Evolutionary conservation across 2,888 invertebrate species (phyloP), one percentile per base, ranked within the genome.

Genomic region (Slavum lentiscoides): DNA sequence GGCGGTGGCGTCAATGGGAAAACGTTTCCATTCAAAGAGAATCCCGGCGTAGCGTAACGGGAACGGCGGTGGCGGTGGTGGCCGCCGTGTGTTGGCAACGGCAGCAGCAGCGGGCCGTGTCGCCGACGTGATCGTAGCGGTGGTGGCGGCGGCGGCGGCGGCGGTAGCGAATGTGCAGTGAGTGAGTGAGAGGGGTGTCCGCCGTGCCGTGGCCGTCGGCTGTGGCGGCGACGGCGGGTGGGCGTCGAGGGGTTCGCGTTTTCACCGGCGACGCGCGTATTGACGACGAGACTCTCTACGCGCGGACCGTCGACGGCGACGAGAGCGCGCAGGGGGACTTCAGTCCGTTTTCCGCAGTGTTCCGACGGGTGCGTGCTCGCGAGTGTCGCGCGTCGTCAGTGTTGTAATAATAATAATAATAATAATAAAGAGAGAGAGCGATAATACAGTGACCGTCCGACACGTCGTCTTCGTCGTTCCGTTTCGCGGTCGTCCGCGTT

Each of bases 301-400:
- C 55, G 77, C 62, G 67, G 70, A 30, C 49, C 49, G 49, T 11
- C 49, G 49, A 15, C 49, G 49, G 15, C 49, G 49, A 49, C 49
- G 49, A 49, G 49, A 49, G 49, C 49, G 74, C 74, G 43, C 64
- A 19, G 43, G 67, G 58, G 23, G 67, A 30, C 67, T 67, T 49
- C 77, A 80, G 77, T 80, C 77, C 53, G 77, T 69, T 80, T 80
- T 64, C 77, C 77, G 70, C 77, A 70, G 70, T 37, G 70, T 64
- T 77, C 66, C 55, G 69, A 61, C 77, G 77, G 77, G 67, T 77
- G 69, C 49, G 69, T 49, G 76, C 15, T 68, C 67, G 76, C 69
- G 49, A 53, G 70, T 70, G 70, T 80, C 77, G 69, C 70, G 59
- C 21, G 62, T 53, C 66, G 64, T 43, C n/a, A 37, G 37, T 49